phyloP scores from a whole-genome alignment of 2,113 vertebrate species.

The Hippocampus mohnikei region DNA sequence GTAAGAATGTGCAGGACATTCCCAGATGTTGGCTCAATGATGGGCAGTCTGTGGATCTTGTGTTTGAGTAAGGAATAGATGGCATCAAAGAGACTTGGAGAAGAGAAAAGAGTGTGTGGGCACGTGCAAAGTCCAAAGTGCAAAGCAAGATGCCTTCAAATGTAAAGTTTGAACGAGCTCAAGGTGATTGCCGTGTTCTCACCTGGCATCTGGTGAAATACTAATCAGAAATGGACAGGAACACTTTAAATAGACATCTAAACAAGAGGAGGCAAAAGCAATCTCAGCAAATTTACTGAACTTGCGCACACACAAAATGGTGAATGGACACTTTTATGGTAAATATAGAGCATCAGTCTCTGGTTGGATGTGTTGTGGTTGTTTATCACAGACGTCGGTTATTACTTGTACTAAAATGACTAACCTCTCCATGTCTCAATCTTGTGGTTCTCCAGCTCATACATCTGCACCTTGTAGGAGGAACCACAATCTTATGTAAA shows the following conservation, averaged over 20 bases:
- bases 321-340: not conserved
- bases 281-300: not conserved
- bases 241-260: slow-evolving; percentile 88
- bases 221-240: slow-evolving; percentile 82
- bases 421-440: slow-evolving; percentile 99
- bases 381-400: not conserved
- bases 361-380: not conserved
- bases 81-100: slow-evolving; percentile 87
- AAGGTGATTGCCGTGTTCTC: slow-evolving; percentile 5
- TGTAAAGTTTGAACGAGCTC: not conserved
- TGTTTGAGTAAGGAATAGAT: slow-evolving; percentile 89
- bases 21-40: slow-evolving; percentile 88
- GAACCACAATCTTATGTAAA: not conserved
- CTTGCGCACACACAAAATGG: not conserved
- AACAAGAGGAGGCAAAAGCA: slow-evolving; percentile 26
- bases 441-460: slow-evolving; percentile 91
- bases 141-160: not conserved
- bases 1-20: slow-evolving; percentile 91
- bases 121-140: not conserved
- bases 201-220: slow-evolving; percentile 88
- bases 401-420: slow-evolving; percentile 67
- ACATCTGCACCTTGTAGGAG: slow-evolving; percentile 88
- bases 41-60: slow-evolving; percentile 92
- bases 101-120: not conserved
- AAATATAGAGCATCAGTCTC: not conserved